Base-by-base conservation (phyloP, 2,113 vertebrate species). In the Tetrax tetrax region DNA sequence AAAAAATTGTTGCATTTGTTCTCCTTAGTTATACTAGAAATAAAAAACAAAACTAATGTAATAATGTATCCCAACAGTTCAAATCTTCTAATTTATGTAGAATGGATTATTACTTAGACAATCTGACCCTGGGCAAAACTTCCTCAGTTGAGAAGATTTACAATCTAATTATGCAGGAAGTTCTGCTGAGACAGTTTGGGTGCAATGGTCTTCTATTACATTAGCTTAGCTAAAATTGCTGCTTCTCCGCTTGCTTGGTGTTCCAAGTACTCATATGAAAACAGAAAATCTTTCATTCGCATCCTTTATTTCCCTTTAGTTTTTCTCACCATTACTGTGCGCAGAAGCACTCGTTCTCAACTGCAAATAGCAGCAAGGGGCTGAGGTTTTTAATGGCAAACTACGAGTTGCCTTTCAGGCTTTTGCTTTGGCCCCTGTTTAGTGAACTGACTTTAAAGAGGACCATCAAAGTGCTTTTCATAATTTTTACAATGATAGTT, bases 141-240 rank as follows among this genome's bases (percentile, higher is more conserved):
- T 97, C 83, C 93, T 97, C 96, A 96, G 93, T 47, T 96, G 90
- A 96, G 83, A 96, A 95, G 89, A 97, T 96, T 92, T 93, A 97
- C 95, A 96, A 97, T 95, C 94, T 97, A 95, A 97, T 97, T 97
- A 96, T 94, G 93, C 96, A 97, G 92, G 96, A 97, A 96, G 89
- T 97, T 98, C 86, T 97, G 90, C 87, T 81, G 88, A 97, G 83
- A 98, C 93, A 95, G 90, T 95, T 97, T 96, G 96, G 84, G 71
- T 85, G 94, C 74, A 96, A 35, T 95, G 93, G 95, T 47, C 87
- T 95, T 96, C 95, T 97, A 89, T 97, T 97, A 83, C 93, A 96
- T 97, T 97, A 94, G 87, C 94, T 92, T 75, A 96, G 72, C 93
- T 95, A 94, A 92, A 96, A 97, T 74, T 94, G 90, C 86, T 66